Base-by-base conservation (phyloP, 2,888 invertebrate genomes). In the Drosophila cyrtoloma region DNA sequence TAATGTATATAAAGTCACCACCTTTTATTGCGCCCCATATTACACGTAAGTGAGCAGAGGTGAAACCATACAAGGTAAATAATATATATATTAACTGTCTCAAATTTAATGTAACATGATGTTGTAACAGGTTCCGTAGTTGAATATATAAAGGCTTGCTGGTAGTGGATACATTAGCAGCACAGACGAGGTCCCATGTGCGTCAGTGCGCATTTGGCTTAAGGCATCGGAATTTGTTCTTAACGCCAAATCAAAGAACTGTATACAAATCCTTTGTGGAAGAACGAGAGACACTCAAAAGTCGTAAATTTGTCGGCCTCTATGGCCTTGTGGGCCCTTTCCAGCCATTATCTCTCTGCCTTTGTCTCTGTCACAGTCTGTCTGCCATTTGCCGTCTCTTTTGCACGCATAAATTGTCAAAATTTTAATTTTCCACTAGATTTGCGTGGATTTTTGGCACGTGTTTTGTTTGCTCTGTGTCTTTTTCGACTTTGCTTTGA, bases 351-450 rank as follows among this genome's bases (percentile, higher is more conserved):
- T 47, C 26, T 68, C 32, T 44, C 32, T 58, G 37, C 28, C 62
- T 51, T 42, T 69, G n/a, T 70, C 57, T 69, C 58, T 57, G 53
- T 19, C 58, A 30, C 44, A 52, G 28, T 51, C 55, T 42, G 19
- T 2, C 50, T 33, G 22, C 28, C 53, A 47, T 51, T 42, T 39
- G n/a, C 6, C 10, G 0, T 63, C 68, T 30, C 51, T 63, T 16
- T 61, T 44, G 50, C 47, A n/a, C 69, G 39, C 67, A 72, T 67
- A 81, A 79, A 81, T 77, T 79, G 77, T 35, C 52, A 72, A 71
- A 77, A 77, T 79, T 79, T 79, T 81, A 81, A 81, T 81, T 79
- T 79, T 79, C 79, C 79, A 77, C 70, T 79, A 81, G 79, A 79
- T 79, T 79, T 81, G 81, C 65, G 81, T 68, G 81, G 67, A 76